Evolutionary conservation across 1,140 invertebrate species (phyloP), one percentile per base, ranked within the genome.

Genomic region (Lasioglossum baleicum): DNA sequence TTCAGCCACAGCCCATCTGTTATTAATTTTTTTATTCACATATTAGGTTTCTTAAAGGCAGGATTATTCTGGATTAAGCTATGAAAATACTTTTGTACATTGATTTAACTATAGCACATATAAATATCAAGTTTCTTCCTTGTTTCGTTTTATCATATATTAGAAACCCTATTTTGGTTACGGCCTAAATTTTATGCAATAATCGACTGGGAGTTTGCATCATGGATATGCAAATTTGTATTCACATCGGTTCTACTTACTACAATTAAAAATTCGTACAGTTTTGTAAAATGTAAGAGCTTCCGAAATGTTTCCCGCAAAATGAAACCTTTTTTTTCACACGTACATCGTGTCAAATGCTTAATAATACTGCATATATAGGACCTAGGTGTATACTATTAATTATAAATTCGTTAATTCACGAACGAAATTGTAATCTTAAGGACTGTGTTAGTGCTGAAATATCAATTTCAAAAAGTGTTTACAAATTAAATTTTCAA

Each of bases 1-100:
- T 82, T 91, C 88, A 91, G 82, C 91, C 92, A 93, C 92, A 93
- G 92, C 92, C 92, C 90, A 87, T 92, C 85, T 89, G 66, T 91
- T 91, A 89, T 88, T 90, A 88, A 86, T 85, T 86, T 48, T 26
- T 84, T 83, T 89, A 91, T 88, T 90, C 81, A 87, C 82, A 91
- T 88, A 88, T 88, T 90, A 90, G 72, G 75, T 91, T 77, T 82
- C 81, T 80, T 86, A 89, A 92, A 93, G 91, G 91, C 91, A 93
- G 91, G 90, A 93, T 91, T 90, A 91, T 89, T 90, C 85, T 86
- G 80, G 87, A 88, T 89, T 86, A 91, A 85, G 80, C 84, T 85
- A 87, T 87, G 83, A 90, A 90, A 90, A 88, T 89, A 88, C 76
- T 79, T 91, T 83, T 91, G 83, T 90, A 90, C 88, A 91, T 88